Base-by-base conservation (phyloP, 1,140 invertebrate genomes). In the Sarcophaga peregrina region DNA sequence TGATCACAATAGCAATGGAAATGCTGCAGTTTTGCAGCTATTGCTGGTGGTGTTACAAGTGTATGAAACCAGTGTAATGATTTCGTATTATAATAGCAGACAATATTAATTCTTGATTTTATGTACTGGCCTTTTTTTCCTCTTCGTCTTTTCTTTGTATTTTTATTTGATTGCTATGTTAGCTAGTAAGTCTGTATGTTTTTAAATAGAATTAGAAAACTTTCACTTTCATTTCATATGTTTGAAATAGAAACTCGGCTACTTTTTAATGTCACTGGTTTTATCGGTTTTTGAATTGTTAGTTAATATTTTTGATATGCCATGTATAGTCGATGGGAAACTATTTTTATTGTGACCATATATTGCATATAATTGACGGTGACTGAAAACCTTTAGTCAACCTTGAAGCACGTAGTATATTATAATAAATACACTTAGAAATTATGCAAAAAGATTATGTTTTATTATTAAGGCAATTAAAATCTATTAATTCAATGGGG, bases 211-310 rank as follows among this genome's bases (percentile, higher is more conserved):
- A 58, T 58, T 58, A 58, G 52, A 58, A 58, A 58, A 58, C 68
- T 72, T 72, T 72, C 68, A 72, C 68, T 72, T 72, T 72, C 68
- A 72, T 72, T 72, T 72, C 68, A 72, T 72, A 11, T 58, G n/a
- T 58, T 58, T 58, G 52, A 58, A 58, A 58, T 58, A 15, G n/a
- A 58, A 58, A 58, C n/a, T 15, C 13, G 8, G 8, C 50, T 52
- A 52, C 50, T 52, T 3, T 15, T 58, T 58, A 11, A 58, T 58
- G 13, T 58, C 11, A 13, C n/a, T 58, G 13, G 6, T 13, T 11
- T 58, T 13, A 58, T 13, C 25, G 25, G n/a, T n/a, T 58, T 58
- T 58, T 11, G 15, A 58, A 58, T 58, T n/a, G 54, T 58, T 13
- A 58, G 54, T 58, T 58, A 58, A 58, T 58, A 58, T n/a, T 13